Base-by-base conservation (phyloP, 1,140 invertebrate genomes). In the Rhagoletis zephyria region DNA sequence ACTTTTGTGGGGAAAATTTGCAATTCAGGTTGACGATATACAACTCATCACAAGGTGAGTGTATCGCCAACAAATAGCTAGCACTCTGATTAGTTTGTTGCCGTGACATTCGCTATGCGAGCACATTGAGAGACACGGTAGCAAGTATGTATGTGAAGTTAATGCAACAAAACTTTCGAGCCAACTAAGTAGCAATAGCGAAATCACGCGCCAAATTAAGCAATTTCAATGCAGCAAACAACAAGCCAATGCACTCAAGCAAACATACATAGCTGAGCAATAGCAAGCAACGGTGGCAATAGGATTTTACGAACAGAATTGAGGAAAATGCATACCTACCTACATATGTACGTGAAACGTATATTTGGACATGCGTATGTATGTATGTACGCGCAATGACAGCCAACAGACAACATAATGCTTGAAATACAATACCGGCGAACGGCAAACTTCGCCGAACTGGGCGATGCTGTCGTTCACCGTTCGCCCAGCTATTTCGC, bases 191-290 rank as follows among this genome's bases (percentile, higher is more conserved):
- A 30, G 30, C 42, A 67, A 45, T 74, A 74, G 67, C 67, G 16
- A n/a, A 74, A 74, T 45, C 67, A 74, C n/a, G 67, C 42, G 16
- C 12, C 67, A 74, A 74, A 74, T 74, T 74, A 74, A 74, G 67
- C 67, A 74, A 48, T 74, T 74, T 40, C 67, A 48, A 48, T 74
- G 67, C 67, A 45, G 45, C 42, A 74, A 74, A 42, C 67, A 45
- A 74, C 67, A 40, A 16, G 10, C 42, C 1, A 74, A 74, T 42
- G 45, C 30, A 30, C 1, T 30, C 45, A 74, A 74, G 42, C 42
- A 40, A 74, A 74, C 45, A 42, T 10, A 74, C 45, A 42, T 10
- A 12, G 67, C 42, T 14, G 61, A 63, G 3, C 61, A 30, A 30
- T 30, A 30, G 30, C 30, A 63, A 0, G 61, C 61, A 63, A 1